Evolutionary conservation across 2,888 invertebrate species (phyloP).

Genomic region (Polydrusus pterygomalis): DNA sequence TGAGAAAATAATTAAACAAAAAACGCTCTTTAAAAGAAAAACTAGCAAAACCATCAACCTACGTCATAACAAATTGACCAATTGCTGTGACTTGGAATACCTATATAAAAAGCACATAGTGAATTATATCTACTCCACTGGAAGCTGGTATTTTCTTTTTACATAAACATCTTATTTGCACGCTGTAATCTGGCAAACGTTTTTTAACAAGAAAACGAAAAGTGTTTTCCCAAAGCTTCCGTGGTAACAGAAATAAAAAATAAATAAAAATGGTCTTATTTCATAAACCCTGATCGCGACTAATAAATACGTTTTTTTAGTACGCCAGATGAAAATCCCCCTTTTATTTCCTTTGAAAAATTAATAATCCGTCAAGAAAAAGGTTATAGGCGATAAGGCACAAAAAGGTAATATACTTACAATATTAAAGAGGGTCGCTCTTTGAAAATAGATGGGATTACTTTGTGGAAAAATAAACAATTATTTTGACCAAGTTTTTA

Average conservation of each 20-base stretch:
- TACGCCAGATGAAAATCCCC: not conserved
- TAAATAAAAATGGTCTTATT: not conserved
- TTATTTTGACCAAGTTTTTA: conserved; percentile 21
- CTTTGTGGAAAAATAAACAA: conserved; percentile 23
- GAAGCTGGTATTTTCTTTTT: no score
- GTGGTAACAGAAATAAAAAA: not conserved
- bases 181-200: not conserved
- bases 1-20: no score
- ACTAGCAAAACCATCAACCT: no score
- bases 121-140: no score
- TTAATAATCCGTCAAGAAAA: conserved; percentile 18
- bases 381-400: conserved; percentile 19
- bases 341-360: not conserved
- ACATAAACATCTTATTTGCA: no score
- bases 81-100: no score
- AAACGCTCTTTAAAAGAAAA: no score
- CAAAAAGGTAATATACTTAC: conserved; percentile 25
- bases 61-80: no score
- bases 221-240: no score
- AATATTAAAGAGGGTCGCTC: conserved; percentile 19
- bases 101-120: no score
- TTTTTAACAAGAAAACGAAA: no score
- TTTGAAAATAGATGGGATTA: conserved; percentile 29
- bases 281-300: not conserved
- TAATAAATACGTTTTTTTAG: not conserved